Evolutionary conservation across 2,797 vertebrate species (phyloP).

Genomic region (Myotis planiceps): DNA sequence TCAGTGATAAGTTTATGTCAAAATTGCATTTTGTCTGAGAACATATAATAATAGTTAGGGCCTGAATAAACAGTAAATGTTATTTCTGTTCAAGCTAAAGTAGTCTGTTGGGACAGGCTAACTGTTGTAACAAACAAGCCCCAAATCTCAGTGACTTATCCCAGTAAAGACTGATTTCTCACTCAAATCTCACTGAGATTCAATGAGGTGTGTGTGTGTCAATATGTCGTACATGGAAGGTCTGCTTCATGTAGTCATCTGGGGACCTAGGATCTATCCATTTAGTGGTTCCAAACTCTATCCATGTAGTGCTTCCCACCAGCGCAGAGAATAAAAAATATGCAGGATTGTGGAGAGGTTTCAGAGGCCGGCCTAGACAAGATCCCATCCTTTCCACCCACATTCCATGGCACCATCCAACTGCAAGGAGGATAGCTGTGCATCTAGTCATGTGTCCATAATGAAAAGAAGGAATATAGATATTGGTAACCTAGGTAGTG

Average conservation of each 20-base stretch:
- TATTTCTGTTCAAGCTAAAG: constrained; percentile 30
- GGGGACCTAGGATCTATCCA: neutral
- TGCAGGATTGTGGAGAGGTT: neutral
- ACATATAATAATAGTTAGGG: neutral
- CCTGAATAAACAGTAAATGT: neutral
- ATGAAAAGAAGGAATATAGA: neutral
- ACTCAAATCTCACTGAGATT: neutral
- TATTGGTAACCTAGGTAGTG: neutral
- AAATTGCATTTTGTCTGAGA: constrained; percentile 35
- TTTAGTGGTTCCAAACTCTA: neutral
- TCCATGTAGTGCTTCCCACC: too few relatives aligned
- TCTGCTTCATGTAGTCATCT: neutral
- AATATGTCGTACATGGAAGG: neutral
- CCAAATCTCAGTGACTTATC: neutral
- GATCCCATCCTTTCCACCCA: neutral
- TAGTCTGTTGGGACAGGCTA: neutral
- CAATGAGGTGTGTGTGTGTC: neutral
- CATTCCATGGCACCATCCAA: neutral
- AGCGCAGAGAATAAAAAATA: neutral
- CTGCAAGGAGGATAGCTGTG: neutral
- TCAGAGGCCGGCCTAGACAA: neutral
- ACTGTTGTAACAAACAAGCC: neutral
- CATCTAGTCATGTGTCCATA: neutral
- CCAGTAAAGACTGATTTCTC: neutral
- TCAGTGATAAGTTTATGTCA: neutral